Conservation (phyloP, 2,888 invertebrate genomes). For the Drosophila formosana region DNA sequence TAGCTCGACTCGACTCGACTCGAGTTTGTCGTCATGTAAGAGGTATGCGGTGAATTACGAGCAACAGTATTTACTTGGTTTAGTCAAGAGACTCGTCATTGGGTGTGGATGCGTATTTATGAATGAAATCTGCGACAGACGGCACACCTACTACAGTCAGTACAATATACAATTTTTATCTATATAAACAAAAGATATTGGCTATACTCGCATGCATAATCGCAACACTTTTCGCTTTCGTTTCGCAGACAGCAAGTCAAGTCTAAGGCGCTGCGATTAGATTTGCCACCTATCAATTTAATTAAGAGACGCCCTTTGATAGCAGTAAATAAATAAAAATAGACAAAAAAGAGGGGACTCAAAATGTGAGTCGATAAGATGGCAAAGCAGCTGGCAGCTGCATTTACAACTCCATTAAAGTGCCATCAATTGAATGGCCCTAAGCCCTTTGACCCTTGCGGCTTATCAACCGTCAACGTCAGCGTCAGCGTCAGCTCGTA, state of each 20-base stretch:
- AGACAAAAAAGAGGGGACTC: neutral
- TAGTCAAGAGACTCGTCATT: constrained; percentile 44
- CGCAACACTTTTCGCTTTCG: constrained; percentile 65
- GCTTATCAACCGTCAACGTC: constrained; percentile 42
- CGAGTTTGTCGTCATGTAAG: constrained; percentile 40
- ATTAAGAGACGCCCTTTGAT: constrained; percentile 16
- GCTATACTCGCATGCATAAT: constrained; percentile 55
- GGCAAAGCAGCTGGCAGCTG: constrained; percentile 60
- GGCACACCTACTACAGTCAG: constrained; percentile 63
- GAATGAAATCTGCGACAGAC: constrained; percentile 65
- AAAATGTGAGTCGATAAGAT: constrained; percentile 30
- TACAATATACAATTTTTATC: constrained; percentile 58
- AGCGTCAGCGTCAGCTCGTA: neutral
- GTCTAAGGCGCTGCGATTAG: constrained; percentile 15
- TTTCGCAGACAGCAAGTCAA: constrained; percentile 23
- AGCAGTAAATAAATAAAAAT: neutral
- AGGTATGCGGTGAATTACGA: constrained; percentile 25
- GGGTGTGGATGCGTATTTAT: constrained; percentile 56
- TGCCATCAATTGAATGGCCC: constrained; percentile 52
- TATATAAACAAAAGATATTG: constrained; percentile 76
- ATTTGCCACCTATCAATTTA: constrained; percentile 21
- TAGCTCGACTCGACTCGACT: neutral
- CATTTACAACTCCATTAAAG: constrained; percentile 73
- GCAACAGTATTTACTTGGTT: constrained; percentile 51
- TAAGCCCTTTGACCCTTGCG: constrained; percentile 49